Conservation (phyloP, 2,888 invertebrate species). For the Cataglyphis albicans region DNA sequence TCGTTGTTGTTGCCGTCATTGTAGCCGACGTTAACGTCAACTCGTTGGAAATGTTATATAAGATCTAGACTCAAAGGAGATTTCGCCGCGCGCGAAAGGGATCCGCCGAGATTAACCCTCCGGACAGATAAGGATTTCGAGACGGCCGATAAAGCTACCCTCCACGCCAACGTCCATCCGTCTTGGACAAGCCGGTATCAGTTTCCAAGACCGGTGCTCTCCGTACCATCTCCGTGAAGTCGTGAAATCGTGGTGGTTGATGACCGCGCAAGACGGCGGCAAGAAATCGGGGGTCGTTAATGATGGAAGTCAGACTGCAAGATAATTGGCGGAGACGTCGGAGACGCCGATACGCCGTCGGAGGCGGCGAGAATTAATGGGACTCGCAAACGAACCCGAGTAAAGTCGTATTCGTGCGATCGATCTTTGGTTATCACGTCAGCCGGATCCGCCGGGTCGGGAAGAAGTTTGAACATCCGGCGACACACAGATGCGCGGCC, state of each 20-base stretch:
- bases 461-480: conserved; percentile 34
- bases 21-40: conserved; percentile 19
- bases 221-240: conserved; percentile 35
- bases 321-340: conserved; percentile 41
- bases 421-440: conserved; percentile 46
- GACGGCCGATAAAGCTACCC: conserved; percentile 76
- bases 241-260: conserved; percentile 39
- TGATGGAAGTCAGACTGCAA: conserved; percentile 46
- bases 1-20: conserved; percentile 34
- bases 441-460: conserved; percentile 32
- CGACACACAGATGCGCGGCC: neutral
- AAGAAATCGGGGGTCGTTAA: conserved; percentile 50
- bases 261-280: conserved; percentile 11
- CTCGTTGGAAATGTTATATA: conserved; percentile 56
- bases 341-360: conserved; percentile 40
- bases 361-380: conserved; percentile 40
- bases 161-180: conserved; percentile 72
- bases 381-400: conserved; percentile 39
- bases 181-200: conserved; percentile 71
- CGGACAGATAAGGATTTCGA: conserved; percentile 78
- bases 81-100: conserved; percentile 78
- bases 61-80: conserved; percentile 69
- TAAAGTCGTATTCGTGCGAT: conserved; percentile 39
- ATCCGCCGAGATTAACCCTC: conserved; percentile 79
- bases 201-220: conserved; percentile 61